Conservation (phyloP, 2,797 vertebrate species). For the Microchirus variegatus region DNA sequence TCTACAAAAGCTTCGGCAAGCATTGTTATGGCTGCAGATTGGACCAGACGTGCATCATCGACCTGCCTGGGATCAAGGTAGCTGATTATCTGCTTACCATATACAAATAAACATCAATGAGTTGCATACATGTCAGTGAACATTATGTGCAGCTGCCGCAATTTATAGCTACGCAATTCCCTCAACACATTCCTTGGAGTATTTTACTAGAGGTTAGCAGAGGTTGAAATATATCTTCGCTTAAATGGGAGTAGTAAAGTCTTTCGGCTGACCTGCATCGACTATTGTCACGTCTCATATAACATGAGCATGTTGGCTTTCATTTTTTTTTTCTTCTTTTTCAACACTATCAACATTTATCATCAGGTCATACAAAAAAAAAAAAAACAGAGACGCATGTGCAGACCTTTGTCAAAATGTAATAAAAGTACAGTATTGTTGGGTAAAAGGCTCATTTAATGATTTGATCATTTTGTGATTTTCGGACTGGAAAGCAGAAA, state of each 20-base stretch:
- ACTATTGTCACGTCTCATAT: background rate
- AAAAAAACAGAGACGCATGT: no score
- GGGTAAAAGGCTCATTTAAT: no score
- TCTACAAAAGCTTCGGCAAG: no score
- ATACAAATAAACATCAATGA: constrained; percentile 23
- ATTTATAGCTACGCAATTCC: constrained; percentile 8
- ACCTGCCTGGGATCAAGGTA: no score
- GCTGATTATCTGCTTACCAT: background rate
- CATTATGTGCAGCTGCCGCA: constrained; percentile 1
- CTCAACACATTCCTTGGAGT: background rate
- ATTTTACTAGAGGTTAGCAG: background rate
- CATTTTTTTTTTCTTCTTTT: constrained; percentile 1
- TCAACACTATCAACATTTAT: no score
- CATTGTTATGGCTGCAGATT: no score
- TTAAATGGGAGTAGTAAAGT: background rate
- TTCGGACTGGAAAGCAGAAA: no score
- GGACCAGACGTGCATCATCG: no score
- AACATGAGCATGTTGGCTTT: constrained; percentile 10
- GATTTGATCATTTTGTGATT: no score
- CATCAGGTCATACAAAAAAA: no score
- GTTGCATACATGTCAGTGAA: constrained; percentile 7
- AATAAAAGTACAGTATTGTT: no score
- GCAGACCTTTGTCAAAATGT: no score
- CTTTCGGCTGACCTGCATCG: background rate
- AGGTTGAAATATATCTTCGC: background rate